These are phyloP conservation scores for Dissostichus mawsoni DNA, from an alignment of 2,113 vertebrate genomes.

Conservation along the genomic window DNA sequence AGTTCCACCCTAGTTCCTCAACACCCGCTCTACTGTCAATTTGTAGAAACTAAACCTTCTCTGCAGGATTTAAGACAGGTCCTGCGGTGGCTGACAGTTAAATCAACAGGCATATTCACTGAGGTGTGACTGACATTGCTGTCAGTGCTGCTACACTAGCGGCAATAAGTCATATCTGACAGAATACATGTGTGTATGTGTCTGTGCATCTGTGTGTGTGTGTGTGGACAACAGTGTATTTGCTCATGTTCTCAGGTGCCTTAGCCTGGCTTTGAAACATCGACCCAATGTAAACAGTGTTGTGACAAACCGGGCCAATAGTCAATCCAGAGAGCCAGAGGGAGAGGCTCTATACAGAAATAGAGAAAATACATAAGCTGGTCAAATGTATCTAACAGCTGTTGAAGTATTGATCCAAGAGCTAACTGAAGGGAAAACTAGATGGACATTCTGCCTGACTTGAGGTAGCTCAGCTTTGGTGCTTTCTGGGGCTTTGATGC, in stretches of 20 bases:
- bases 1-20: slow-evolving; percentile 9
- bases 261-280: slow-evolving; percentile 43
- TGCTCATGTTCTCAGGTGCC: slow-evolving; percentile 37
- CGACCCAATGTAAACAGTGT: slow-evolving; percentile 41
- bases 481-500: background rate
- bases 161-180: slow-evolving; percentile 61
- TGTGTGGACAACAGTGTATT: slow-evolving; percentile 21
- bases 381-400: slow-evolving; percentile 3
- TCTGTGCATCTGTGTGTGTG: slow-evolving; percentile 13
- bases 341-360: background rate
- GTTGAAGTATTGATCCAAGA: slow-evolving; percentile 1
- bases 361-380: background rate
- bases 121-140: slow-evolving; percentile 63
- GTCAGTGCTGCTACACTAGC: slow-evolving; percentile 46
- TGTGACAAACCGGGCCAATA: slow-evolving; percentile 13
- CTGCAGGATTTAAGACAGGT: slow-evolving; percentile 36
- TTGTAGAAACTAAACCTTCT: slow-evolving; percentile 46
- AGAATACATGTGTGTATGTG: slow-evolving; percentile 21
- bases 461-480: background rate
- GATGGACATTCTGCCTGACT: background rate
- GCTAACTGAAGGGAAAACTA: slow-evolving; percentile 20
- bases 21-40: slow-evolving; percentile 21
- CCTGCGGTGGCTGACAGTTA: slow-evolving; percentile 11
- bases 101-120: slow-evolving; percentile 46
- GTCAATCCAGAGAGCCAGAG: slow-evolving; percentile 5